Conservation (phyloP, 1,140 invertebrate species). For the Proctacanthus coquilletti region DNA sequence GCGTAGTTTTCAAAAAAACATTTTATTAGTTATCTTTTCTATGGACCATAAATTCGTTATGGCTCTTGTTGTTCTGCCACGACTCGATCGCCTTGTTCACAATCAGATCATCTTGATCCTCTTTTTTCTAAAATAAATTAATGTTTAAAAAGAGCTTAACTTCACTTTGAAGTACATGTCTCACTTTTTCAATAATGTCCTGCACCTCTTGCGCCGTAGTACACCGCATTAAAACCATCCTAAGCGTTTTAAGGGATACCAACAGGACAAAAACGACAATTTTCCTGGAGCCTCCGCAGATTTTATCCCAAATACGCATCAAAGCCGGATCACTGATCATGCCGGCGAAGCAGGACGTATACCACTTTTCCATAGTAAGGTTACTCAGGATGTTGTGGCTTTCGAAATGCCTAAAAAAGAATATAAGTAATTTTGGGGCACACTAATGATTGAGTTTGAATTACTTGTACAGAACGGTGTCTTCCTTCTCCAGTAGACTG, state of each 20-base stretch:
- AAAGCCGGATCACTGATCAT: constrained; percentile 60
- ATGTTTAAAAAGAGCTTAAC: too few relatives aligned
- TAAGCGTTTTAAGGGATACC: constrained; percentile 51
- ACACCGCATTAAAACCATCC: constrained; percentile 12
- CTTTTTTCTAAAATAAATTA: constrained; percentile 44
- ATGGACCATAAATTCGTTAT: constrained; percentile 11
- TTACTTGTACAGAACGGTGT: constrained; percentile 44
- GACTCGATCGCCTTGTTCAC: constrained; percentile 64
- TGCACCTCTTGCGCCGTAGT: not conserved
- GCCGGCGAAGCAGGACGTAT: constrained; percentile 62
- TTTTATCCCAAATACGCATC: constrained; percentile 74
- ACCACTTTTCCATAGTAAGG: constrained; percentile 56
- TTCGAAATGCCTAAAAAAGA: constrained; percentile 35
- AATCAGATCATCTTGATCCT: constrained; percentile 57
- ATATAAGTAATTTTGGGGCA: too few relatives aligned
- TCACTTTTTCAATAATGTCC: constrained; percentile 5
- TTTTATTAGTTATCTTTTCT: too few relatives aligned
- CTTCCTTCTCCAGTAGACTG: constrained; percentile 52
- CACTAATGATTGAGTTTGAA: constrained; percentile 5
- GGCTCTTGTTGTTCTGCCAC: constrained; percentile 47
- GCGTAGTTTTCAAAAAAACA: too few relatives aligned
- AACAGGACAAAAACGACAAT: constrained; percentile 65
- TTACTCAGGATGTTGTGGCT: constrained; percentile 38
- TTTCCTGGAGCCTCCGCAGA: constrained; percentile 66
- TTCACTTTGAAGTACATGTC: not conserved